These are phyloP conservation scores for Eupithecia vulgata DNA, from an alignment of 2,888 invertebrate species.

Conservation along the genomic window DNA sequence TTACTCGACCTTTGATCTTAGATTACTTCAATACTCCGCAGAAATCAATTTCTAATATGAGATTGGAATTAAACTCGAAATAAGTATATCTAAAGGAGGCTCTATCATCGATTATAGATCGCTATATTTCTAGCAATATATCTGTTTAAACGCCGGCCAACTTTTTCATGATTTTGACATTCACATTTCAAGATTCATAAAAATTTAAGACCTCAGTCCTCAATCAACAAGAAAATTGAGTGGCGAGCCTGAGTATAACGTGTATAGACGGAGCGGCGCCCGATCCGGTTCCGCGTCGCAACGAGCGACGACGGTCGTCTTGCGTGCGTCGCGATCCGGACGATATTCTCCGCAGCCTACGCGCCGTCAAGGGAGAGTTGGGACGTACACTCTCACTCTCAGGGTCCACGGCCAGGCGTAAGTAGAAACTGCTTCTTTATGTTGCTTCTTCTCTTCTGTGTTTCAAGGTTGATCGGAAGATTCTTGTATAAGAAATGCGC, in stretches of 20 bases:
- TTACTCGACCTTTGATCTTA: slow-evolving; percentile 1
- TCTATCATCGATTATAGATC: neutral
- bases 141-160: neutral
- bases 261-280: slow-evolving; percentile 61
- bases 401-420: slow-evolving; percentile 88
- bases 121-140: neutral
- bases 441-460: slow-evolving; percentile 12
- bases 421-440: slow-evolving; percentile 69
- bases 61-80: neutral
- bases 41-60: neutral
- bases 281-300: slow-evolving; percentile 69
- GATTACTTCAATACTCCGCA: neutral
- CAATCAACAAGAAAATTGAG: slow-evolving; percentile 21
- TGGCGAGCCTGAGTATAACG: slow-evolving; percentile 46
- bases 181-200: neutral
- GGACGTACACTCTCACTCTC: slow-evolving; percentile 92
- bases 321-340: slow-evolving; percentile 93
- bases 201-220: neutral
- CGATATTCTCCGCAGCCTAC: slow-evolving; percentile 91
- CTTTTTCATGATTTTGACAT: too few relatives aligned
- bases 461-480: neutral
- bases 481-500: neutral
- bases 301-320: slow-evolving; percentile 90
- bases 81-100: neutral
- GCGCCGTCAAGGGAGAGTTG: slow-evolving; percentile 92